Evolutionary conservation across 1,140 invertebrate species (phyloP).

Genomic region (Cylas formicarius): DNA sequence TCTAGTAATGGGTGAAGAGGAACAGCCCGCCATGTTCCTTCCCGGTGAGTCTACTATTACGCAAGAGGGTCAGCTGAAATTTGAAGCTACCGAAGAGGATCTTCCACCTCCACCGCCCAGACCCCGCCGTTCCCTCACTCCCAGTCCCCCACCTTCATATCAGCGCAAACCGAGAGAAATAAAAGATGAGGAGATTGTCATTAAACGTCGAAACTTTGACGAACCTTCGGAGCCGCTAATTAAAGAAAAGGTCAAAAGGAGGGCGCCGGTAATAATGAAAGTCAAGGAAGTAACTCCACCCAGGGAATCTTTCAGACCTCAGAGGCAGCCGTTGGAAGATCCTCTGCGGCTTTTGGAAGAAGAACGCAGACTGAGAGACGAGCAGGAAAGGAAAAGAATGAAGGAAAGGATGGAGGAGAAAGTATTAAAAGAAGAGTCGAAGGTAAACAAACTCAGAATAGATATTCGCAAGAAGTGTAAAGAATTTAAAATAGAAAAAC

Average conservation of each 20-base stretch:
- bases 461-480: slow-evolving; percentile 34
- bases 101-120: slow-evolving; percentile 16
- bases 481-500: slow-evolving; percentile 32
- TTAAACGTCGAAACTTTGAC: slow-evolving; percentile 28
- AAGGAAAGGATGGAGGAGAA: slow-evolving; percentile 33
- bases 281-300: slow-evolving; percentile 25
- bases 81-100: slow-evolving; percentile 37
- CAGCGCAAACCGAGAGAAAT: slow-evolving; percentile 28
- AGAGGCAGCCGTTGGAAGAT: slow-evolving; percentile 28
- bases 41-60: slow-evolving; percentile 52
- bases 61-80: slow-evolving; percentile 44
- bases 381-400: slow-evolving; percentile 33
- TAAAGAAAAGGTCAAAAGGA: slow-evolving; percentile 26
- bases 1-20: slow-evolving; percentile 37
- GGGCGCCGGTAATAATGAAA: slow-evolving; percentile 22
- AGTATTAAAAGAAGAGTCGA: slow-evolving; percentile 32
- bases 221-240: slow-evolving; percentile 25
- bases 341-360: slow-evolving; percentile 31
- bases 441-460: slow-evolving; percentile 32
- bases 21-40: slow-evolving; percentile 44
- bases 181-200: slow-evolving; percentile 29
- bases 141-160: slow-evolving; percentile 22
- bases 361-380: slow-evolving; percentile 28
- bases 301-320: slow-evolving; percentile 23
- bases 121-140: slow-evolving; percentile 20